A percentile compares a stretch with the other conserved stretches of the same genome.
Evolutionary conservation across 2,113 vertebrate genomes (phyloP).

Genomic region (Lipophrys pholis): DNA sequence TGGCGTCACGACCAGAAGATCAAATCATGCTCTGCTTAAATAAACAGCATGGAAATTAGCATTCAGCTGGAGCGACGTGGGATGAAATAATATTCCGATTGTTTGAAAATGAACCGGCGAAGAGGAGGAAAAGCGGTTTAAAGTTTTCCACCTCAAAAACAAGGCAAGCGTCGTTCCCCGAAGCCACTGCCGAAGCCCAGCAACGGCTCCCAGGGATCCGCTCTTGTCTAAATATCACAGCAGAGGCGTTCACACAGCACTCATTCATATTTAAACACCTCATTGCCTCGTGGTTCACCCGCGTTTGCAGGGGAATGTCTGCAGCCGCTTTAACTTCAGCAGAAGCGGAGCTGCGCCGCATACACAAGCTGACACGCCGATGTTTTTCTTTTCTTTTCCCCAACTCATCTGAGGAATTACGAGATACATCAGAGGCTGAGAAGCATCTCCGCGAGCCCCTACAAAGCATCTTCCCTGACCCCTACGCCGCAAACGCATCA

Average conservation of each 20-base stretch:
- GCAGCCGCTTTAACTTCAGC: slow-evolving; percentile 32
- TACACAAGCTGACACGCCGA: slow-evolving; percentile 9
- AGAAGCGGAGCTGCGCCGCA: slow-evolving; percentile 1
- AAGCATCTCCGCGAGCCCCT: slow-evolving; percentile 19
- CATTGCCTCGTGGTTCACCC: slow-evolving; percentile 28
- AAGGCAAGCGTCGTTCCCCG: slow-evolving; percentile 25
- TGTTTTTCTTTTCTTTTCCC: not conserved
- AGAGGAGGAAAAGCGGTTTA: slow-evolving; percentile 15
- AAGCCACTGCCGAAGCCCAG: slow-evolving; percentile 31
- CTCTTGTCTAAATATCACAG: slow-evolving; percentile 58
- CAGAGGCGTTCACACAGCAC: slow-evolving; percentile 58
- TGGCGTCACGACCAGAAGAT: no score
- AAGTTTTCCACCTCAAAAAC: slow-evolving; percentile 27
- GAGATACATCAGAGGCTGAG: slow-evolving; percentile 7
- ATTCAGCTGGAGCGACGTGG: no score
- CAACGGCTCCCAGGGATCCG: slow-evolving; percentile 33
- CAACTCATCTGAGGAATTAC: slow-evolving; percentile 2
- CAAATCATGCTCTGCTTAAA: no score
- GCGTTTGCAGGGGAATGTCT: slow-evolving; percentile 17
- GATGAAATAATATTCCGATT: no score
- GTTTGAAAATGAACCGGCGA: no score
- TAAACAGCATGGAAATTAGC: no score
- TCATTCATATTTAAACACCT: slow-evolving; percentile 68
- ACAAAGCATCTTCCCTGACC: slow-evolving; percentile 37
- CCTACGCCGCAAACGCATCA: slow-evolving; percentile 13